Percentiles rank a stretch among this genome's conserved stretches.
Conservation (phyloP, 1,140 invertebrate species). For the Scaptomyza hsui region DNA sequence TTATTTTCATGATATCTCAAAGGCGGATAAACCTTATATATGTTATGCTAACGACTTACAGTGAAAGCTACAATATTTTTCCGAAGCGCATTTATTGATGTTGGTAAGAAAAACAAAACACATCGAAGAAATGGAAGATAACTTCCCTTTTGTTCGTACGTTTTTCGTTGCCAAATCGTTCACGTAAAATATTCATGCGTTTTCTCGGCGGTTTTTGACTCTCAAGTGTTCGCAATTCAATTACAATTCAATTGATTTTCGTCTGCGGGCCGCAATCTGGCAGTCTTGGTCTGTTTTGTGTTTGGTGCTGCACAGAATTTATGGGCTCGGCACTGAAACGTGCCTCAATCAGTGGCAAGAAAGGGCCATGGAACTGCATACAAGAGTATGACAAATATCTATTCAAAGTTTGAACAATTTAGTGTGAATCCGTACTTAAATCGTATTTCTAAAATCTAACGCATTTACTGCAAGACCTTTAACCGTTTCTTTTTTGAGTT, state of each 20-base stretch:
- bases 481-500: neutral
- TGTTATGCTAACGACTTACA: neutral
- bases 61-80: neutral
- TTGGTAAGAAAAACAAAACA: conserved; percentile 5
- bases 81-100: conserved; percentile 26
- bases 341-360: conserved; percentile 27
- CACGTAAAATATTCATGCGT: conserved; percentile 81
- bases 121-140: neutral
- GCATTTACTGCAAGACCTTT: neutral
- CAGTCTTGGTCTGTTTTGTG: conserved; percentile 1
- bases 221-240: conserved; percentile 80
- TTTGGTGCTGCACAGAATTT: conserved; percentile 30
- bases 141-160: conserved; percentile 17
- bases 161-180: conserved; percentile 66
- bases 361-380: neutral
- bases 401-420: neutral
- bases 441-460: neutral
- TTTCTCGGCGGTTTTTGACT: conserved; percentile 73
- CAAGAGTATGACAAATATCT: neutral
- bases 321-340: conserved; percentile 28
- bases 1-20: neutral
- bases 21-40: neutral
- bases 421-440: neutral
- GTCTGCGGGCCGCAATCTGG: conserved; percentile 60
- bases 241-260: conserved; percentile 80